Percentiles rank a stretch among this genome's conserved stretches.
Evolutionary conservation across 2,888 invertebrate genomes (phyloP).

Genomic region (Plagodis pulveraria): DNA sequence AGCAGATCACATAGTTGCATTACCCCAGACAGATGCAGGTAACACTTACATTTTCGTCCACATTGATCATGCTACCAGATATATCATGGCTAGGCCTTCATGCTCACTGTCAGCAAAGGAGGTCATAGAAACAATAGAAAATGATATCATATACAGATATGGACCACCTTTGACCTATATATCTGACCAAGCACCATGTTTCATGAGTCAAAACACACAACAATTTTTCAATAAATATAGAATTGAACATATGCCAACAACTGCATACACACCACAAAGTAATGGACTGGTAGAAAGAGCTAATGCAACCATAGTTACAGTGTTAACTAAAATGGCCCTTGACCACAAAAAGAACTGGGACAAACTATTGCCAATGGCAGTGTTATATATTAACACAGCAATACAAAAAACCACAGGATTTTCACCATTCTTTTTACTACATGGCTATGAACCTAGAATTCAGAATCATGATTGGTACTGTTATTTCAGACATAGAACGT

Average conservation of each 20-base stretch:
- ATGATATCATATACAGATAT: conserved; percentile 20
- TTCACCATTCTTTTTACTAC: conserved; percentile 13
- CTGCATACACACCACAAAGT: conserved; percentile 21
- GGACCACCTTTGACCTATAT: conserved; percentile 22
- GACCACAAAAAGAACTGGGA: conserved; percentile 7
- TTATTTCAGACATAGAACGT: neutral
- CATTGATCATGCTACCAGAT: conserved; percentile 28
- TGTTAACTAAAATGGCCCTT: conserved; percentile 2
- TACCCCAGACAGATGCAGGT: conserved; percentile 17
- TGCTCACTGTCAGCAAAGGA: conserved; percentile 15
- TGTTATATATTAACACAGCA: conserved; percentile 7
- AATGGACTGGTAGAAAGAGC: conserved; percentile 15
- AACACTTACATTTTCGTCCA: conserved; percentile 28
- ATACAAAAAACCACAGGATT: conserved; percentile 10
- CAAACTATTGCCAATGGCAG: conserved; percentile 8
- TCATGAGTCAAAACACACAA: conserved; percentile 14
- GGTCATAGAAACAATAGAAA: conserved; percentile 20
- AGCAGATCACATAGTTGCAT: conserved; percentile 16
- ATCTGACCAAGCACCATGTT: conserved; percentile 9
- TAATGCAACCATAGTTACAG: conserved; percentile 7
- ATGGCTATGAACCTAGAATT: conserved; percentile 15
- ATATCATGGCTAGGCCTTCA: conserved; percentile 21
- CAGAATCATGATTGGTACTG: conserved; percentile 1
- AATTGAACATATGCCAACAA: conserved; percentile 1
- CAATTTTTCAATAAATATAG: conserved; percentile 11